Percentiles rank a stretch among this genome's conserved stretches.
Conservation (phyloP, 2,113 vertebrate species). For the Aphelocoma coerulescens region DNA sequence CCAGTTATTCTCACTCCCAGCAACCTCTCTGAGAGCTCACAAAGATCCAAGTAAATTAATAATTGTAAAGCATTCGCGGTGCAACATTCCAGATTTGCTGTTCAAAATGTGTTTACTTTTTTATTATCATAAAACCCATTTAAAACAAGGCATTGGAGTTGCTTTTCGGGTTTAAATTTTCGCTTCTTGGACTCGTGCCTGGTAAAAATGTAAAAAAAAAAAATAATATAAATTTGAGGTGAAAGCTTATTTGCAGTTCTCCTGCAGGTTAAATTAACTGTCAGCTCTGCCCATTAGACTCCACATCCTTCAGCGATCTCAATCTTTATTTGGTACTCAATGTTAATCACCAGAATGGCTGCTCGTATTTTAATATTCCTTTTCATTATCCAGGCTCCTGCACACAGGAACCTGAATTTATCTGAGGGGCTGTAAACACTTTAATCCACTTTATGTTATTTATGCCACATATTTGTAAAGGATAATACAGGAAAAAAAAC, state of each 20-base stretch:
- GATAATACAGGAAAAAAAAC: background rate
- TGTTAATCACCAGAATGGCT: background rate
- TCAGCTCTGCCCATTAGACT: background rate
- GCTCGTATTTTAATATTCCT: background rate
- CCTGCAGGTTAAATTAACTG: background rate
- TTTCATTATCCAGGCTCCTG: background rate
- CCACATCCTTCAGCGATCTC: background rate
- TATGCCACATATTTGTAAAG: background rate
- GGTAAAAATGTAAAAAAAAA: background rate
- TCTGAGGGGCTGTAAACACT: background rate
- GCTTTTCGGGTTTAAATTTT: background rate
- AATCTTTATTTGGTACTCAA: background rate
- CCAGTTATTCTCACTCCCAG: background rate
- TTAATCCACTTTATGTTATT: background rate
- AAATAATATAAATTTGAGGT: background rate
- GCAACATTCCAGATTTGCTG: background rate
- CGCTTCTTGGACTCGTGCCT: background rate
- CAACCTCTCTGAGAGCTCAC: background rate
- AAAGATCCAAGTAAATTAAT: background rate
- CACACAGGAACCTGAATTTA: background rate
- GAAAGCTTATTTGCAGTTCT: background rate
- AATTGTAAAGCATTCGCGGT: background rate
- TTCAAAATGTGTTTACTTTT: background rate
- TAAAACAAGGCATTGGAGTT: background rate
- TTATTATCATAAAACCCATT: background rate